Base-by-base conservation (phyloP, 2,113 vertebrate species). In the Motacilla alba region DNA sequence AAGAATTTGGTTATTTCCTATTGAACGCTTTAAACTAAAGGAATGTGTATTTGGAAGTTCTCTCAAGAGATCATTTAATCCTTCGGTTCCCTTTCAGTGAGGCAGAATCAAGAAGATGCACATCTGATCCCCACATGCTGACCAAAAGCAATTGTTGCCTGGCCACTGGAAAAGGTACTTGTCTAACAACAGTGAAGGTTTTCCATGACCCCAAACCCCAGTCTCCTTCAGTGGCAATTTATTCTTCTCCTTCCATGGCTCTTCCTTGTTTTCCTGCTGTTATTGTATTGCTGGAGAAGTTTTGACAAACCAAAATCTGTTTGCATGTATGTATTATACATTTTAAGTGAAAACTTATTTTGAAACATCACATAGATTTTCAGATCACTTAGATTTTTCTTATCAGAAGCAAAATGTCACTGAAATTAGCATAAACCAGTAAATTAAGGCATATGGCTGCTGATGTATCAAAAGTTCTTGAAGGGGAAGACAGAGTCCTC, bases 301-400 rank as follows among this genome's bases (percentile, higher is more conserved):
- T 93, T 53, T 73, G 55, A 88, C 21, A 43, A 78, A 53, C 70
- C 26, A 41, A 74, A 82, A 62, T 56, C 31, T 76, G 18, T 68
- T 83, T 92, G 15, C 6, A 5, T 26, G 1, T 76, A 69, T 53
- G 26, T 64, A 41, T 93, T 35, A n/a, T 11, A 62, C 22, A 52
- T 88, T 91, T 91, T n/a, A 66, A 73, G 20, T 50, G 53, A 85
- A 90, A 94, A 73, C 28, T 60, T 7, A 1, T 85, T 90, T 85
- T 83, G 75, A 90, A 82, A 73, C 53, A 66, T 88, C 75, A 86
- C 72, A 73, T 23, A 30, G 88, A 46, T 86, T 95, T 87, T 93
- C 83, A 85, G 52, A 53, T 53, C 27, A 53, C 52, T 53, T 53
- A 30, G 28, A 53, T 53, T 30, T 30, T 53, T 53, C 52, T 53